Percentiles rank a stretch among this genome's conserved stretches.
Evolutionary conservation across 2,797 vertebrate species (phyloP).

Genomic region (Aotus griseimembra): DNA sequence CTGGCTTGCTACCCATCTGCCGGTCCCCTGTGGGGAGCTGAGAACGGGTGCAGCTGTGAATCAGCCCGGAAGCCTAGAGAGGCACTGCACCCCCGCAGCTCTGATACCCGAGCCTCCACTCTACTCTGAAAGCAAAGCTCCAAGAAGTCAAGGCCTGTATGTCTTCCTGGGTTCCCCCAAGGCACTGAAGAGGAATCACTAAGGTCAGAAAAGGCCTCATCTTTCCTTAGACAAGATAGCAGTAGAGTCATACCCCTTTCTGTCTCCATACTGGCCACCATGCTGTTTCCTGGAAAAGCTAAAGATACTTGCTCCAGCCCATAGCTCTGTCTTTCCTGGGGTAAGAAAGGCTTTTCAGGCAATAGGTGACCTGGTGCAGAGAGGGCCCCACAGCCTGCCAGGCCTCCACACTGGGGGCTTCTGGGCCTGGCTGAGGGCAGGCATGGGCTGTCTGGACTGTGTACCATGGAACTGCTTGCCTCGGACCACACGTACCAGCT

Average conservation of each 20-base stretch:
- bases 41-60: fast-evolving
- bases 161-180: neutral
- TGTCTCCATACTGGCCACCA: neutral
- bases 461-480: no score
- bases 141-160: neutral
- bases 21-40: neutral
- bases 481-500: neutral
- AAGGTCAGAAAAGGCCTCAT: neutral
- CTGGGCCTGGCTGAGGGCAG: neutral
- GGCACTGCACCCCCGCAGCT: neutral
- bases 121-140: neutral
- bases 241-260: neutral
- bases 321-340: neutral
- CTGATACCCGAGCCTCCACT: neutral
- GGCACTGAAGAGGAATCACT: neutral
- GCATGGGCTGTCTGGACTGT: no score
- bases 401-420: no score
- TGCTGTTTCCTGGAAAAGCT: neutral
- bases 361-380: neutral
- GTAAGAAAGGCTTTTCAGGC: neutral
- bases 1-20: fast-evolving
- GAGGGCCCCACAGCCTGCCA: neutral
- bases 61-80: fast-evolving
- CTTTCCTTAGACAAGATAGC: neutral
- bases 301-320: neutral